A percentile compares a stretch with the other conserved stretches of the same genome.
phyloP scores from a whole-genome alignment of 2,797 vertebrate genomes.

The Syngnathus acus region DNA sequence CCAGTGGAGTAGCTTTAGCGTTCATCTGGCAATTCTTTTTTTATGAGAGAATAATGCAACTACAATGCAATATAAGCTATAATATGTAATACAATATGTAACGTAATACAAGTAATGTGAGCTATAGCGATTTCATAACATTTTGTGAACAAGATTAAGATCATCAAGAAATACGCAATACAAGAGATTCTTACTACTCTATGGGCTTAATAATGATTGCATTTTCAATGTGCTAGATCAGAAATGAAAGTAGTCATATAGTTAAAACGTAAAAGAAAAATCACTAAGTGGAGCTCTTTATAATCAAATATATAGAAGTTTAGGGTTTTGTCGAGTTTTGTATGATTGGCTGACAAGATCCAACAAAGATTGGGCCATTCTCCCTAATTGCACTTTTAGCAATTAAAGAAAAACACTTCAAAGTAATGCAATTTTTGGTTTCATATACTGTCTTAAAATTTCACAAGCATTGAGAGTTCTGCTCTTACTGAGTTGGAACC shows the following conservation, averaged over 20 bases:
- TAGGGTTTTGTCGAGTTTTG: slow-evolving; percentile 4
- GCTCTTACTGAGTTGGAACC: neutral
- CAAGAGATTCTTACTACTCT: too few relatives aligned
- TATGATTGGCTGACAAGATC: slow-evolving; percentile 23
- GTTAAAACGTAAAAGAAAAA: neutral
- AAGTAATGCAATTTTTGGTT: slow-evolving; percentile 18
- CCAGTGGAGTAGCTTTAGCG: neutral
- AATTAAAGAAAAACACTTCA: slow-evolving; percentile 15
- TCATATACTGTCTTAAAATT: slow-evolving; percentile 20
- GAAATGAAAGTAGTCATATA: neutral
- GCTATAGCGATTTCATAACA: neutral
- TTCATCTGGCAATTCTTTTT: neutral
- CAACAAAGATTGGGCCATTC: slow-evolving; percentile 25
- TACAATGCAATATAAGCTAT: neutral
- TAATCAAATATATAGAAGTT: neutral
- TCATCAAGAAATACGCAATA: too few relatives aligned
- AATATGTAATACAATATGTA: too few relatives aligned
- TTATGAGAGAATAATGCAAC: neutral
- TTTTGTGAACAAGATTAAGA: neutral
- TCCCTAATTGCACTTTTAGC: slow-evolving; percentile 29
- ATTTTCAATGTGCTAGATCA: neutral
- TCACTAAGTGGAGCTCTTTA: neutral
- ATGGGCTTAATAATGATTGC: neutral
- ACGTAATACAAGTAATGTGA: too few relatives aligned
- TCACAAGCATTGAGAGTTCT: slow-evolving; percentile 13